Conservation (phyloP, 2,888 invertebrate species). For the Apoderus coryli region DNA sequence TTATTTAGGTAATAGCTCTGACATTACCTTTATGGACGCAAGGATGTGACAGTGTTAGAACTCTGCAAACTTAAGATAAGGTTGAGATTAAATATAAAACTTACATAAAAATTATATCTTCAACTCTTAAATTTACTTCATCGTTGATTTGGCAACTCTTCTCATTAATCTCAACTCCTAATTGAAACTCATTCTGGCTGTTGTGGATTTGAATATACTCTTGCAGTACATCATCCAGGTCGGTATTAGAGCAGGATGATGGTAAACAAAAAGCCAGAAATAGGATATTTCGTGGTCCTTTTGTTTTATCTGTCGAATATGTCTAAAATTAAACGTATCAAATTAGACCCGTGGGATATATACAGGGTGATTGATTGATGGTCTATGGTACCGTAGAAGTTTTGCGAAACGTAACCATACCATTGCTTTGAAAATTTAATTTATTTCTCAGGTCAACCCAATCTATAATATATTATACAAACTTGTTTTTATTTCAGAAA, state of each 20-base stretch:
- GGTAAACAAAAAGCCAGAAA: slow-evolving; percentile 49
- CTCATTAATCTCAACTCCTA: slow-evolving; percentile 16
- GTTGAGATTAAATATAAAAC: slow-evolving; percentile 10
- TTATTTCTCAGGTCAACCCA: too few species aligned
- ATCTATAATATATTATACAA: too few species aligned
- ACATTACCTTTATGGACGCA: too few species aligned
- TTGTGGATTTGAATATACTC: slow-evolving; percentile 15
- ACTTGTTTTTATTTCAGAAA: too few species aligned
- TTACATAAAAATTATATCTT: slow-evolving; percentile 29
- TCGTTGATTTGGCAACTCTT: slow-evolving; percentile 37
- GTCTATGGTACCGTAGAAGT: too few species aligned
- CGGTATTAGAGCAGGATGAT: slow-evolving; percentile 37
- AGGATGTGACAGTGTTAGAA: background rate
- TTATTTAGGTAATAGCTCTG: too few species aligned
- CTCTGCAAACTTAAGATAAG: background rate
- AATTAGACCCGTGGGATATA: too few species aligned
- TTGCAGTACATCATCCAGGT: slow-evolving; percentile 31
- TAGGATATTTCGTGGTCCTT: slow-evolving; percentile 23
- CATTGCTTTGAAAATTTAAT: too few species aligned
- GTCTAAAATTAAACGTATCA: slow-evolving; percentile 13
- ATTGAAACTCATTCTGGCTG: slow-evolving; percentile 14
- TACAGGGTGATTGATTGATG: too few species aligned
- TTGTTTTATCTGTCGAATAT: slow-evolving; percentile 14
- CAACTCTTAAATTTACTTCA: slow-evolving; percentile 29
- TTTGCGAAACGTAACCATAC: too few species aligned